Evolutionary conservation across 2,797 vertebrate genomes (phyloP).

Genomic region (Rhabdophis nuchalis): DNA sequence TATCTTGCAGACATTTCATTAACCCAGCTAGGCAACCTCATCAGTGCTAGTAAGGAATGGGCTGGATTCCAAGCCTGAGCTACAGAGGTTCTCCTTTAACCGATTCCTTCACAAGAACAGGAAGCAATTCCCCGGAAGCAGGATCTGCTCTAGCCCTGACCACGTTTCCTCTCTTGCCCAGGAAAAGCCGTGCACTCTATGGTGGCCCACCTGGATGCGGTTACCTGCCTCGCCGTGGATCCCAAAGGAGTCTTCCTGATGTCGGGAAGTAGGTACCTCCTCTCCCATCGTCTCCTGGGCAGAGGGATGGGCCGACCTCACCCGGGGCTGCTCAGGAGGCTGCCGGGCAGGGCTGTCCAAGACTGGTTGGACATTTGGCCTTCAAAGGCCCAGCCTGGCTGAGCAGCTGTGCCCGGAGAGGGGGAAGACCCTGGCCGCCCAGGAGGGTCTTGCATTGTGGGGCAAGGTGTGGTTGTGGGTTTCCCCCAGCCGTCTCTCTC

Average conservation of each 20-base stretch:
- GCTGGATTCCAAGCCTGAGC: not conserved
- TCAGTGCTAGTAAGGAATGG: not conserved
- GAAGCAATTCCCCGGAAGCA: not conserved
- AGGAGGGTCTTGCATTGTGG: not conserved
- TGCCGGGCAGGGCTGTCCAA: too few relatives aligned
- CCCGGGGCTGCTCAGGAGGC: not conserved
- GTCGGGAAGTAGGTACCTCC: constrained; percentile 83
- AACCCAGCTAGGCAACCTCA: not conserved
- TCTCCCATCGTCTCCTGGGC: not conserved
- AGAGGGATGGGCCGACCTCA: not conserved
- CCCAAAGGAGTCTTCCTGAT: constrained; percentile 89
- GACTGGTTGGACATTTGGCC: too few relatives aligned
- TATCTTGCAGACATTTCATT: not conserved
- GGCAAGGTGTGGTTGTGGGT: not conserved
- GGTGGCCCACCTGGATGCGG: constrained; percentile 89
- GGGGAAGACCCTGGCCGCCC: not conserved
- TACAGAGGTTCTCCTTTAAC: not conserved
- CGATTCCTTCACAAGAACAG: not conserved
- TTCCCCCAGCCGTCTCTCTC: accelerated
- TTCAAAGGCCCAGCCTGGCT: not conserved
- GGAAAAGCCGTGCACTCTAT: constrained; percentile 87
- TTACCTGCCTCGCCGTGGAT: constrained; percentile 88
- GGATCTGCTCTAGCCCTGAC: accelerated
- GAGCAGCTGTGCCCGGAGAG: not conserved
- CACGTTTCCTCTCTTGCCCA: constrained; percentile 34